Evolutionary conservation across 2,113 vertebrate species (phyloP).

Genomic region (Ibidorhyncha struthersii): DNA sequence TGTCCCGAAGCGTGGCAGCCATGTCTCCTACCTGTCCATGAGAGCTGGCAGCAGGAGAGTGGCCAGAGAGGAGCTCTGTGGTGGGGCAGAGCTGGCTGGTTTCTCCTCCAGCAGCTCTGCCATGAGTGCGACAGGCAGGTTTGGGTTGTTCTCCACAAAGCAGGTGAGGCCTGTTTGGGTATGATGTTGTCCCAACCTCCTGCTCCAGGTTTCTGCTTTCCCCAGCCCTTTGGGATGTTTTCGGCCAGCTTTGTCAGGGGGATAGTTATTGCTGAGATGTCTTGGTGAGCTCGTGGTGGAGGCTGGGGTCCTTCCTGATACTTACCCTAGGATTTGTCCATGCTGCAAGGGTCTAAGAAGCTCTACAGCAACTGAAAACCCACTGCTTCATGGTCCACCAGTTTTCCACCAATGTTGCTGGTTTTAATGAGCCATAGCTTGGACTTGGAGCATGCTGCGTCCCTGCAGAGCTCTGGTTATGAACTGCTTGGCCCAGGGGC

Average conservation of each 20-base stretch:
- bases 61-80: neutral
- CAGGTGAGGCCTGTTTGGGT: neutral
- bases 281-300: neutral
- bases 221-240: neutral
- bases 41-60: neutral
- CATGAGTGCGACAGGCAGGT: neutral
- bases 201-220: neutral
- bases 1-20: neutral
- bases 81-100: neutral
- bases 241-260: neutral
- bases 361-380: neutral
- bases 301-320: neutral
- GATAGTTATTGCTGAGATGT: neutral
- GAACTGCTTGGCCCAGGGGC: neutral
- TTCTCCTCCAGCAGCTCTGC: neutral
- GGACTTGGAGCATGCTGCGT: rapidly evolving
- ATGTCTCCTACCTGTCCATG: rapidly evolving
- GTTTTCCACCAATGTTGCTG: neutral
- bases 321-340: neutral
- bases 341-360: neutral
- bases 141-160: neutral
- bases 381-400: neutral
- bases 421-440: neutral
- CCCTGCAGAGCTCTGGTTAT: neutral
- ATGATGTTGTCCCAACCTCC: rapidly evolving